Percentiles rank a stretch among this genome's conserved stretches.
phyloP scores from a whole-genome alignment of 2,888 invertebrate genomes.

The Drosophila maculinotata region DNA sequence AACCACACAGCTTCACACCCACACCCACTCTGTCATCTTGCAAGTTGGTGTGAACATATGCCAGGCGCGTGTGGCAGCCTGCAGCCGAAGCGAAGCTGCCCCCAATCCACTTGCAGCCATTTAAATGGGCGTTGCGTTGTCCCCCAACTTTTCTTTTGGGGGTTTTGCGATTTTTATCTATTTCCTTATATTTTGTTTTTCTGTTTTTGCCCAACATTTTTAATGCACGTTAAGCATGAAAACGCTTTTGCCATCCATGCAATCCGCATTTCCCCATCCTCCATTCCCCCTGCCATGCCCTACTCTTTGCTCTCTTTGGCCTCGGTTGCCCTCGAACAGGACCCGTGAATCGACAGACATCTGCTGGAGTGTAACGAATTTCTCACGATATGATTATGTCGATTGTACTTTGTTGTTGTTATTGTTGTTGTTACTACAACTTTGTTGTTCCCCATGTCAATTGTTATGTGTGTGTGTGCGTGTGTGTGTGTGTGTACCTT shows the following conservation, averaged over 20 bases:
- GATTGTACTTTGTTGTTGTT: constrained; percentile 69
- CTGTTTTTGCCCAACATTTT: constrained; percentile 73
- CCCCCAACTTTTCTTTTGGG: constrained; percentile 16
- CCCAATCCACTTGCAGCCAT: constrained; percentile 45
- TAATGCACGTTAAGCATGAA: constrained; percentile 80
- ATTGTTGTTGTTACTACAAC: constrained; percentile 53
- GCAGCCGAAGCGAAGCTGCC: constrained; percentile 8
- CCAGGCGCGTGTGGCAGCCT: constrained; percentile 78
- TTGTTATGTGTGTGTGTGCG: constrained; percentile 21
- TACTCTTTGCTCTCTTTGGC: constrained; percentile 26
- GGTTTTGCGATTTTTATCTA: constrained; percentile 71
- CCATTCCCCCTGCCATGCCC: constrained; percentile 8
- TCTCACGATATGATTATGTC: constrained; percentile 84
- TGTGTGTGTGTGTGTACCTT: constrained; percentile 15
- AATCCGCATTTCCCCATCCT: constrained; percentile 11
- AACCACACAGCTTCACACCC: constrained; percentile 52
- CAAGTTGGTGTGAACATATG: constrained; percentile 84
- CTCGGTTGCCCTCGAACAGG: constrained; percentile 69
- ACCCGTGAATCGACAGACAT: constrained; percentile 64
- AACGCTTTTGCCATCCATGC: constrained; percentile 67
- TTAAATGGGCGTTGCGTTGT: constrained; percentile 56
- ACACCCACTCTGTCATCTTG: constrained; percentile 31
- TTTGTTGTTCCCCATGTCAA: constrained; percentile 46
- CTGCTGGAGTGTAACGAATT: constrained; percentile 83
- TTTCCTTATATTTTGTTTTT: constrained; percentile 40